Conservation (phyloP, 2,888 invertebrate species). For the Laothoe populi region DNA sequence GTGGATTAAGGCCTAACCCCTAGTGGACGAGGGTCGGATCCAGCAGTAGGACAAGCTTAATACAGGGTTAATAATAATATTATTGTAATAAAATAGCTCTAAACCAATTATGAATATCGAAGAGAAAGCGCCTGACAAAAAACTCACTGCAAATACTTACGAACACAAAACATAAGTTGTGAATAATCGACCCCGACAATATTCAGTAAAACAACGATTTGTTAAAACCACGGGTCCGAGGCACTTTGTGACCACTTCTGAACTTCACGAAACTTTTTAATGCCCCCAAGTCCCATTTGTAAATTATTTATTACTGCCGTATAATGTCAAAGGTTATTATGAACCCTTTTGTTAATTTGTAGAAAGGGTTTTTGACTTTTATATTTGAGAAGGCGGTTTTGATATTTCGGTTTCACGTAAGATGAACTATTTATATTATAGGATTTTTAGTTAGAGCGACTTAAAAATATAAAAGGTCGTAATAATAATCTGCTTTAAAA, state of each 20-base stretch:
- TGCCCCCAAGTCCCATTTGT: constrained; percentile 15
- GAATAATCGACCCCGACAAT: neutral
- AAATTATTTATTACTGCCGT: constrained; percentile 6
- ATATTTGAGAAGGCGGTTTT: neutral
- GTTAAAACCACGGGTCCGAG: neutral
- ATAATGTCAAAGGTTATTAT: neutral
- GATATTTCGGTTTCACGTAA: neutral
- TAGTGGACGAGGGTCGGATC: no score
- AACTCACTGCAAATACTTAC: neutral
- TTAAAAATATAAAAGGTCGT: no score
- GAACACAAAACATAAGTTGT: neutral
- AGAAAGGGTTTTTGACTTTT: neutral
- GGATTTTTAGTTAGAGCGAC: no score
- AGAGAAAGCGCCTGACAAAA: constrained; percentile 6
- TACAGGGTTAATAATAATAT: no score
- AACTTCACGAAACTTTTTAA: constrained; percentile 5
- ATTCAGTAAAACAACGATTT: constrained; percentile 15
- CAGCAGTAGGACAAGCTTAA: no score
- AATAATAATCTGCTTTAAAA: no score
- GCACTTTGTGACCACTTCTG: neutral
- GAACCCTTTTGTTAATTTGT: neutral
- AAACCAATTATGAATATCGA: neutral
- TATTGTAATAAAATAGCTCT: no score
- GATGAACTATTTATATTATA: no score
- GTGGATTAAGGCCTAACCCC: no score